Percentiles rank a stretch among this genome's conserved stretches.
phyloP scores from a whole-genome alignment of 1,140 invertebrate species.

The Dolichoris vasculosae region DNA sequence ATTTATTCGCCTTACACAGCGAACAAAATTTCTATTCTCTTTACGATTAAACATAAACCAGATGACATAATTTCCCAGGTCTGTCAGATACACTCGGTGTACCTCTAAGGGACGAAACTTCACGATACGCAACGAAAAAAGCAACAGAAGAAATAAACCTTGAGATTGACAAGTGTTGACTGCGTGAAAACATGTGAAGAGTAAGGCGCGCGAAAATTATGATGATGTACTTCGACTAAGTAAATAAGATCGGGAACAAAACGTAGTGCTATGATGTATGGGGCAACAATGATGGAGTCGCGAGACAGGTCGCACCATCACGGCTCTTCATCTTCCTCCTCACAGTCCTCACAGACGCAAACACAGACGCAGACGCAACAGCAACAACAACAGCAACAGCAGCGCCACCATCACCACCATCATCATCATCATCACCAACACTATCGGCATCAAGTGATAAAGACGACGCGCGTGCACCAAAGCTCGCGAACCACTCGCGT shows the following conservation, averaged over 20 bases:
- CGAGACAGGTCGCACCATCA: constrained; percentile 57
- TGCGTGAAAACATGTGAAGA: not conserved
- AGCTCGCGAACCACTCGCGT: constrained; percentile 65
- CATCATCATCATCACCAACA: constrained; percentile 62
- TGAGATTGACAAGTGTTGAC: not conserved
- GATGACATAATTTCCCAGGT: constrained; percentile 11
- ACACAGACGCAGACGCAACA: not conserved
- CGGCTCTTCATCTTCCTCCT: not conserved
- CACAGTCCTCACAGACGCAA: not conserved
- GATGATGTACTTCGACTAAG: not conserved
- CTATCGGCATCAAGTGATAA: constrained; percentile 71
- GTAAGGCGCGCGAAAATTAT: not conserved
- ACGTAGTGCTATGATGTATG: constrained; percentile 60
- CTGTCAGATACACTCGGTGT: constrained; percentile 35
- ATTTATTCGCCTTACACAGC: not conserved
- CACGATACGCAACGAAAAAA: not conserved
- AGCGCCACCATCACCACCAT: constrained; percentile 51
- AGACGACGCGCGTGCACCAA: constrained; percentile 70
- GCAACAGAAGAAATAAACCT: not conserved
- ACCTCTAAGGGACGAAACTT: constrained; percentile 17
- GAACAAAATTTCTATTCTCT: not conserved
- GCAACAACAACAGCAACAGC: constrained; percentile 49
- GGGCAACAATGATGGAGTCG: constrained; percentile 69
- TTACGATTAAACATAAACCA: not conserved
- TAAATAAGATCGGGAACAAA: not conserved